Evolutionary conservation across 1,140 invertebrate genomes (phyloP).

Genomic region (Drosophila watanabei): DNA sequence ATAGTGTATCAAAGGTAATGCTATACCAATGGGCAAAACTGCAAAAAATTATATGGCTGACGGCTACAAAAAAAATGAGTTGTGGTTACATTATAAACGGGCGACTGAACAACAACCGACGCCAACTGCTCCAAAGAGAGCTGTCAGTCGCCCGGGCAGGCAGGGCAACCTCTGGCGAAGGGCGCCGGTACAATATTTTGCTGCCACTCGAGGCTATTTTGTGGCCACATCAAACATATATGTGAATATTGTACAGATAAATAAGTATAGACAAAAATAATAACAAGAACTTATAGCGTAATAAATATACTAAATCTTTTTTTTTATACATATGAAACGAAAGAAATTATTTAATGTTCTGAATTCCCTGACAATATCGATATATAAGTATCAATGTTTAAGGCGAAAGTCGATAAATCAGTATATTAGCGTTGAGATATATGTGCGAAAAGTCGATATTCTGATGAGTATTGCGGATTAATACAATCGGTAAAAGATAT

Average conservation of each 20-base stretch:
- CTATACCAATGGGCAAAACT: conserved; percentile 29
- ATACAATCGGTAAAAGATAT: too few species aligned
- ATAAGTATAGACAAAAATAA: background rate
- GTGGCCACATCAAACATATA: conserved; percentile 31
- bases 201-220: conserved; percentile 24
- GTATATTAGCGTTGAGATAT: background rate
- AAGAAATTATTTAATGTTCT: too few species aligned
- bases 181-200: conserved; percentile 44
- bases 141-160: conserved; percentile 29
- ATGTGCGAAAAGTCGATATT: background rate
- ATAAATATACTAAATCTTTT: background rate
- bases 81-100: conserved; percentile 80
- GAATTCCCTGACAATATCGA: too few species aligned
- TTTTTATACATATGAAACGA: background rate
- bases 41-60: conserved; percentile 54
- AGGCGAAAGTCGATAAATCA: background rate
- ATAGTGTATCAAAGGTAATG: conserved; percentile 57
- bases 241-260: conserved; percentile 7
- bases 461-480: too few species aligned
- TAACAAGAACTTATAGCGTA: background rate
- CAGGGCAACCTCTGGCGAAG: conserved; percentile 64
- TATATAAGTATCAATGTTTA: too few species aligned
- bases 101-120: conserved; percentile 65
- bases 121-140: conserved; percentile 36
- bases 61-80: conserved; percentile 45